Base-by-base conservation (phyloP, 2,888 invertebrate species). In the Artemia sinica region DNA sequence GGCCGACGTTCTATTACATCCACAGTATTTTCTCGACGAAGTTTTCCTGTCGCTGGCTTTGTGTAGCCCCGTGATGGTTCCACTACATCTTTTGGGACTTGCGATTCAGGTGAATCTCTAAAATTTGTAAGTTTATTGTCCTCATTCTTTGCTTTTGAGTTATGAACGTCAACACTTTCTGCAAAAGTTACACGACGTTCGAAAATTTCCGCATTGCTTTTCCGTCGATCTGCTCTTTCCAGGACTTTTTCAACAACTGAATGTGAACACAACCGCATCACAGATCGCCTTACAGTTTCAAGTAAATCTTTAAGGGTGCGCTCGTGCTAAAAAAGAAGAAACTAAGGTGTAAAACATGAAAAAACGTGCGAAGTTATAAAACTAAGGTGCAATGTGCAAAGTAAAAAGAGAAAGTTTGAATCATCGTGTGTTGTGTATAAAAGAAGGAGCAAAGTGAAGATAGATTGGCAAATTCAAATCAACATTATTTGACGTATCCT, bases 121-220 rank as follows among this genome's bases (percentile, higher is more conserved):
- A 58, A n/a, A 8, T n/a, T 18, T 58, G 58, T 18, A 14, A 14
- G n/a, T 58, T 18, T 18, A 9, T 58, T 58, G 8, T 58, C 58
- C 7, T 58, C 58, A 18, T 10, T 58, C 18, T 18, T 18, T 18
- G 18, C 8, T 58, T 58, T 58, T 8, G 18, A 18, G 1, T 58
- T 10, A 9, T 18, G 58, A 10, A 58, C 10, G 10, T n/a, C 18
- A 18, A 58, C 58, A 10, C 18, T 58, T 58, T 58, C 58, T 14
- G n/a, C 58, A 58, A 58, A 58, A n/a, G 58, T 58, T 14, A 58
- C 58, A 10, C 58, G 58, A 58, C 58, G 58, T 58, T 58, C 58
- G n/a, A 58, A 18, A 18, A 18, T 58, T 58, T 58, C 58, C 8
- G n/a, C n/a, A 18, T 18, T 58, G 10, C 58, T 58, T 18, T 58